A percentile compares a stretch with the other conserved stretches of the same genome.
Conservation (phyloP, 2,797 vertebrate genomes). For the Manis javanica region DNA sequence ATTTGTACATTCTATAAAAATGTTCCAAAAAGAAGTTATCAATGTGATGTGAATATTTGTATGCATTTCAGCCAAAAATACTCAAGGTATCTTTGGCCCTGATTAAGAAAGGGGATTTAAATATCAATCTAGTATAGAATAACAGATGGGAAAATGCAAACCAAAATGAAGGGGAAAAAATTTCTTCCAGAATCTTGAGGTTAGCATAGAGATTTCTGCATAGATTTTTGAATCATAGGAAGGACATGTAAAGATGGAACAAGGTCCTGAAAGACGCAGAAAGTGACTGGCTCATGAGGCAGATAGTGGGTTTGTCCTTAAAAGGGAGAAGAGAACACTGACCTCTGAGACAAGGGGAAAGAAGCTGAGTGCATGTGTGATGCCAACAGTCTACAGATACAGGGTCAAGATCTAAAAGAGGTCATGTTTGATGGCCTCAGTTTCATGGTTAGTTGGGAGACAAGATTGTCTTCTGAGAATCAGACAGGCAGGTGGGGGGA, state of each 20-base stretch:
- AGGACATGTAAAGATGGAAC: neutral
- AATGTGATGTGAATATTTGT: slow-evolving; percentile 9
- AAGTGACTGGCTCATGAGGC: neutral
- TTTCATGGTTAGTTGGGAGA: slow-evolving; percentile 57
- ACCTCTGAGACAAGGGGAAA: neutral
- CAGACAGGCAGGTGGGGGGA: neutral
- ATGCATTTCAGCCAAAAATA: neutral
- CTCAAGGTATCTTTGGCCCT: slow-evolving; percentile 21
- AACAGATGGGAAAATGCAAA: slow-evolving; percentile 45
- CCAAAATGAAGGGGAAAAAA: neutral
- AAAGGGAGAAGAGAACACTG: neutral
- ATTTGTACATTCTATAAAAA: slow-evolving; percentile 62
- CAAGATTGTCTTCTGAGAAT: neutral
- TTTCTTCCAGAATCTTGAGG: neutral
- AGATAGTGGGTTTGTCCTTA: neutral
- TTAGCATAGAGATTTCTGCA: slow-evolving; percentile 9
- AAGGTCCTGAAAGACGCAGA: neutral
- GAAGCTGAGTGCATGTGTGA: neutral
- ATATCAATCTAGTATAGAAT: slow-evolving; percentile 26
- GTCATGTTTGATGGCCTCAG: neutral
- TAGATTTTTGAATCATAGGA: neutral
- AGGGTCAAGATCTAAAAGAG: neutral
- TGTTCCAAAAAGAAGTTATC: slow-evolving; percentile 51
- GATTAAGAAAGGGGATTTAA: slow-evolving; percentile 60
- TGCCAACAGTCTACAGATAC: neutral